A percentile compares a stretch with the other conserved stretches of the same genome.
Evolutionary conservation across 1,140 invertebrate genomes (phyloP).

Genomic region (Geopemphigus sp.): DNA sequence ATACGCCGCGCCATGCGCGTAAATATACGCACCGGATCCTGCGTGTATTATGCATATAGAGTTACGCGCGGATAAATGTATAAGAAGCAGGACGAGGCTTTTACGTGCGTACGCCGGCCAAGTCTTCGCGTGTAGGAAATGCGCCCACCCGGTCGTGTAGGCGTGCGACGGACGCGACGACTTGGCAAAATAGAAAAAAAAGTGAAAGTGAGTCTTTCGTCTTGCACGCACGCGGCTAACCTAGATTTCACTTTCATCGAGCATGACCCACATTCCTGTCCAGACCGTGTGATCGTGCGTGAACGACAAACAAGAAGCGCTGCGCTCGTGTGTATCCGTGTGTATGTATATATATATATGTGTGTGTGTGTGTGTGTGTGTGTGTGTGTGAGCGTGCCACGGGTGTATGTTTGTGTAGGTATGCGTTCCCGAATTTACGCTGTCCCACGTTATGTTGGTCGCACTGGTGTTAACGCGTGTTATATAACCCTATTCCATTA

Average conservation of each 20-base stretch:
- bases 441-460: constrained; percentile 1
- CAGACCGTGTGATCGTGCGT: constrained; percentile 38
- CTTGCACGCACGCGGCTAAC: constrained; percentile 46
- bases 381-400: no score
- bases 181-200: constrained; percentile 40
- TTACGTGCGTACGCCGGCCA: no score
- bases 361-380: no score
- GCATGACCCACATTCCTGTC: constrained; percentile 36
- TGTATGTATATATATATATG: no score
- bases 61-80: no score
- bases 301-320: constrained; percentile 27
- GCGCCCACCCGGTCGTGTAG: constrained; percentile 40
- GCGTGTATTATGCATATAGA: no score
- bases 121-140: background rate
- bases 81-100: background rate
- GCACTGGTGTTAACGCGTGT: background rate
- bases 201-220: constrained; percentile 47
- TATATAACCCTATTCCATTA: constrained; percentile 29
- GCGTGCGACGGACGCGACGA: background rate
- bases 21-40: no score
- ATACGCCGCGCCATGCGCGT: no score
- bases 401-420: no score
- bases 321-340: no score
- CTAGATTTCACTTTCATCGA: constrained; percentile 50
- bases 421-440: background rate